Evolutionary conservation across 2,888 invertebrate species (phyloP).

Genomic region (Nasonia oneida): DNA sequence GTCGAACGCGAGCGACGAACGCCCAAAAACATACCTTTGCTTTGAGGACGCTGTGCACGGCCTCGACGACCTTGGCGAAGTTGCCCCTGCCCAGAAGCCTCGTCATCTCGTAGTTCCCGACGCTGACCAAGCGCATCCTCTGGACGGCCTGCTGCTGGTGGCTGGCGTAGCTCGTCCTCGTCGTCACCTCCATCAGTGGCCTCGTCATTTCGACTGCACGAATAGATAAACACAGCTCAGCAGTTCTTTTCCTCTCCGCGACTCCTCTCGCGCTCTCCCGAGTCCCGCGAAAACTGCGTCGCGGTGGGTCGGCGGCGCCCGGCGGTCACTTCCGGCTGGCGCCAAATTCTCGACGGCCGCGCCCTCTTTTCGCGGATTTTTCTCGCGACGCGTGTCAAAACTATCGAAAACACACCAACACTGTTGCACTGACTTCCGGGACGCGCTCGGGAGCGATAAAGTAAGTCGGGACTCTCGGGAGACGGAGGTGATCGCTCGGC

Average conservation of each 20-base stretch:
- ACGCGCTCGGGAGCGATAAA: too few relatives aligned
- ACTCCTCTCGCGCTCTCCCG: not conserved
- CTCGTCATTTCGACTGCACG: constrained; percentile 4
- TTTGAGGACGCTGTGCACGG: constrained; percentile 85
- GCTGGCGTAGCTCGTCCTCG: not conserved
- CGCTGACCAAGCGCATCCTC: constrained; percentile 80
- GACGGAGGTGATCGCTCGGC: not conserved
- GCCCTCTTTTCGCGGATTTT: not conserved
- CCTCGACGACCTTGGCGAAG: constrained; percentile 88
- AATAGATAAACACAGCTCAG: not conserved
- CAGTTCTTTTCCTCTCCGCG: not conserved
- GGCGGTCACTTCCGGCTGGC: too few relatives aligned
- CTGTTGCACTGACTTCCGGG: too few relatives aligned
- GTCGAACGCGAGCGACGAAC: not conserved
- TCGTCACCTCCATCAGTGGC: not conserved
- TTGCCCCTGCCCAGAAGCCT: constrained; percentile 87
- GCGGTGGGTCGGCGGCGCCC: too few relatives aligned
- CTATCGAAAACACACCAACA: not conserved
- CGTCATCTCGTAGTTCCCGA: constrained; percentile 87
- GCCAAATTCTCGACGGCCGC: not conserved
- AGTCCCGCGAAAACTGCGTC: not conserved
- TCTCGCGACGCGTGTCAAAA: not conserved
- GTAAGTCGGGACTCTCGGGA: too few relatives aligned
- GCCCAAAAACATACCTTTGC: constrained; percentile 82
- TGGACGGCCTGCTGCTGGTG: constrained; percentile 69